Percentiles rank a stretch among this genome's conserved stretches.
Evolutionary conservation across 92 coral and sea anemone genomes (phyloP).

Genomic region (Zoanthus gigantus): DNA sequence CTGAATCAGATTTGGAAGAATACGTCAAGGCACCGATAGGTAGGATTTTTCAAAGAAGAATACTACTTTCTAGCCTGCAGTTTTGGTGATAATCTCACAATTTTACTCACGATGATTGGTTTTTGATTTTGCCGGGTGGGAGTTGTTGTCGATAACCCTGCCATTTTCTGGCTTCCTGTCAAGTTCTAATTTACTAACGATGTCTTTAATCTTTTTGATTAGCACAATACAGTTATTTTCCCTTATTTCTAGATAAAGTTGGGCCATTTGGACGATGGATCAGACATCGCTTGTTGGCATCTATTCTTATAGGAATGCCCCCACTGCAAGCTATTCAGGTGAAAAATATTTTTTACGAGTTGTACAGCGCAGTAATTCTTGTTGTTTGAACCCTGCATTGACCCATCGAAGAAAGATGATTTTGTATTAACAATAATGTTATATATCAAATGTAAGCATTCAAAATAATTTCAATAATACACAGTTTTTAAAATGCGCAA

Average conservation of each 20-base stretch:
- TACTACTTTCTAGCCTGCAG: neutral
- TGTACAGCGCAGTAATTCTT: neutral
- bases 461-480: neutral
- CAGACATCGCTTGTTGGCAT: slow-evolving; percentile 92
- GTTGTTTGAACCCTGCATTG: neutral
- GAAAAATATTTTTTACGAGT: neutral
- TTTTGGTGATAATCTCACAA: neutral
- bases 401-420: neutral
- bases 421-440: neutral
- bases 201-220: neutral
- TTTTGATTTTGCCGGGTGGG: neutral
- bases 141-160: neutral
- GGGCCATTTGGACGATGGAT: slow-evolving; percentile 98
- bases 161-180: slow-evolving; percentile 19
- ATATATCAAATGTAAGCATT: neutral
- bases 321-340: slow-evolving; percentile 98
- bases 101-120: neutral
- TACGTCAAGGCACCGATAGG: slow-evolving; percentile 97
- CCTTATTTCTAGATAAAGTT: slow-evolving; percentile 82
- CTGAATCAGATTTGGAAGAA: slow-evolving; percentile 78
- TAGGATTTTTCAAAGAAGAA: slow-evolving; percentile 36
- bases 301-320: slow-evolving; percentile 97
- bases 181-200: neutral
- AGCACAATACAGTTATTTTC: neutral
- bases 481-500: slow-evolving; percentile 30